Base-by-base conservation (phyloP, 2,113 vertebrate species). In the Sporophila hypoxantha region DNA sequence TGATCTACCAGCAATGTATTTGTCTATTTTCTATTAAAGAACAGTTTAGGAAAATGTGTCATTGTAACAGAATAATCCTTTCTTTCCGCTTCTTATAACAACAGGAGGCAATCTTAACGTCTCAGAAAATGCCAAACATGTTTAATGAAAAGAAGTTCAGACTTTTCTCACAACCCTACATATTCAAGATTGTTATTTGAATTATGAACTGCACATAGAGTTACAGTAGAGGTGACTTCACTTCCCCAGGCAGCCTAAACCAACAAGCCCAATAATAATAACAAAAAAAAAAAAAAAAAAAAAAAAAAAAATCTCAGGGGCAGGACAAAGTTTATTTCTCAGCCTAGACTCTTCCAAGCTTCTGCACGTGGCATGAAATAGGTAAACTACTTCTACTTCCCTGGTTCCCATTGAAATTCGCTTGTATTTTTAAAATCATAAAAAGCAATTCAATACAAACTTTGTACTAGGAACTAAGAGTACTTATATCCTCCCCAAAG, bases 131-230 rank as follows among this genome's bases (percentile, higher is more conserved):
- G 76, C 64, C 44, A 57, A 85, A 75, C 12, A 84, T 93, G 91
- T 95, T 82, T 53, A 87, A 82, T 79, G 70, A 50, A 94, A 55
- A 71, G 41, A 74, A 96, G 87, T 95, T 95, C 89, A 93, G 93
- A 83, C 37, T 85, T 95, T 95, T 96, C 94, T 94, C 93, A 95
- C 91, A 94, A 94, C 87, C 92, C 77, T 88, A 42, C 47, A 44
- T 20, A 87, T 90, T 59, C 80, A 68, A 68, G 92, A 83, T 22
- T 44, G 47, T 74, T 61, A 69, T 64, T 77, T 69, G 89, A 81
- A 94, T 89, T 89, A 85, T 44, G 92, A 84, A 90, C 75, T 73
- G 46, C 41, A 65, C 17, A 68, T 2, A 85, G 73, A 95, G n/a
- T 77, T 77, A 56, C 17, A 85, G 62, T 27, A 83, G 81, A 94